A percentile compares a stretch with the other conserved stretches of the same genome.
These are phyloP conservation scores for Muschampia plurimacula DNA, from an alignment of 2,888 invertebrate genomes.

Conservation along the genomic window DNA sequence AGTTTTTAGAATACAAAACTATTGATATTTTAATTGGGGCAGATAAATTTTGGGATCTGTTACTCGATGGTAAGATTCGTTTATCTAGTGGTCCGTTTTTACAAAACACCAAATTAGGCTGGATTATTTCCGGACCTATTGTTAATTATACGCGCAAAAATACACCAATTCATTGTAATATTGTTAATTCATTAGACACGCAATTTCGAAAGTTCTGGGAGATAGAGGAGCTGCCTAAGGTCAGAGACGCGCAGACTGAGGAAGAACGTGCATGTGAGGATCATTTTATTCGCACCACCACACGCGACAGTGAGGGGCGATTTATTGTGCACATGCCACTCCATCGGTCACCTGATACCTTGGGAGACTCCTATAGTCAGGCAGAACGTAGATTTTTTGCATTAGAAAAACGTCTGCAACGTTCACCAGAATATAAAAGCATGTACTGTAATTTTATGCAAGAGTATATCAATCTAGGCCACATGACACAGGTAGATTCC, in stretches of 20 bases:
- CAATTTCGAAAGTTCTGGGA: conserved; percentile 23
- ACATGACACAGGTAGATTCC: conserved; percentile 37
- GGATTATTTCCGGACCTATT: conserved; percentile 30
- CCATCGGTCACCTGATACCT: conserved; percentile 30
- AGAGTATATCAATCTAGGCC: conserved; percentile 43
- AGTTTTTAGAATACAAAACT: conserved; percentile 9
- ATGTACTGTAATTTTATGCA: conserved; percentile 44
- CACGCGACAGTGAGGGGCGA: conserved; percentile 36
- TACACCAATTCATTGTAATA: conserved; percentile 17
- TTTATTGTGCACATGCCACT: conserved; percentile 43
- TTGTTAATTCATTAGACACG: conserved; percentile 22
- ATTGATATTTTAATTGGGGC: conserved; percentile 35
- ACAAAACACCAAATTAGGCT: conserved; percentile 34
- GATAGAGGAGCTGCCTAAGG: conserved; percentile 16
- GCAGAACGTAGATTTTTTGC: conserved; percentile 40
- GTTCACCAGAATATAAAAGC: conserved; percentile 34
- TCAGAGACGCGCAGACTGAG: conserved; percentile 34
- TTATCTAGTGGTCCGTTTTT: conserved; percentile 32
- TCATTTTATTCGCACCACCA: conserved; percentile 33
- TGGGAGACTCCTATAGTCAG: conserved; percentile 42
- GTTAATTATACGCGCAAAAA: conserved; percentile 10
- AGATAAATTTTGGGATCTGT: conserved; percentile 36
- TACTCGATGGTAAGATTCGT: conserved; percentile 28
- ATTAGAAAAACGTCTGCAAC: conserved; percentile 41
- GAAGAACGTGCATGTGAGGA: conserved; percentile 16